phyloP scores from a whole-genome alignment of 2,797 vertebrate species.

The Podargus strigoides region DNA sequence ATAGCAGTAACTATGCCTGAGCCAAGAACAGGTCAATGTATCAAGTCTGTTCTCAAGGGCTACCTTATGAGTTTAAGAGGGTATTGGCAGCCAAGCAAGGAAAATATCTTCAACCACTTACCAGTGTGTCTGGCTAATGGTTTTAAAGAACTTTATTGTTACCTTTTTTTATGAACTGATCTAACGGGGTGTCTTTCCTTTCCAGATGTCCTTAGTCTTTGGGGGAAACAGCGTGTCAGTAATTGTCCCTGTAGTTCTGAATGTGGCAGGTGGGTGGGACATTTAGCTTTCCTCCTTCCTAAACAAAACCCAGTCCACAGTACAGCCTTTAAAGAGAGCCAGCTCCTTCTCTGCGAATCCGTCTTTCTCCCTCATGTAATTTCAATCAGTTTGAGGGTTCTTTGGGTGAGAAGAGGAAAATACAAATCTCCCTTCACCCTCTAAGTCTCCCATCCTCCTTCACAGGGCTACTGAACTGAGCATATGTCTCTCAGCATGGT shows the following conservation, averaged over 20 bases:
- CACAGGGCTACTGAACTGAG: background rate
- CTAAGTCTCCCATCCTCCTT: background rate
- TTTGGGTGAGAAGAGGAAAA: background rate
- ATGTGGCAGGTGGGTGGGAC: background rate
- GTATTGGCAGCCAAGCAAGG: background rate
- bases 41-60: background rate
- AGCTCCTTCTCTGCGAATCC: background rate
- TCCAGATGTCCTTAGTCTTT: background rate
- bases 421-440: background rate
- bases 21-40: fast-evolving
- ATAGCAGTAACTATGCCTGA: background rate
- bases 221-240: background rate
- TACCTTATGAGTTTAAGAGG: background rate
- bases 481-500: background rate
- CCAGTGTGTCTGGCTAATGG: background rate
- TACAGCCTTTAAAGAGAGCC: background rate
- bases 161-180: background rate
- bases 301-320: background rate
- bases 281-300: background rate
- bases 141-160: background rate
- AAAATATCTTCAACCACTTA: background rate
- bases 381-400: background rate
- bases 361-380: background rate
- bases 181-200: background rate
- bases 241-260: background rate